Evolutionary conservation across 92 coral and sea anemone genomes (phyloP).

Genomic region (Chrysogorgia sp.): DNA sequence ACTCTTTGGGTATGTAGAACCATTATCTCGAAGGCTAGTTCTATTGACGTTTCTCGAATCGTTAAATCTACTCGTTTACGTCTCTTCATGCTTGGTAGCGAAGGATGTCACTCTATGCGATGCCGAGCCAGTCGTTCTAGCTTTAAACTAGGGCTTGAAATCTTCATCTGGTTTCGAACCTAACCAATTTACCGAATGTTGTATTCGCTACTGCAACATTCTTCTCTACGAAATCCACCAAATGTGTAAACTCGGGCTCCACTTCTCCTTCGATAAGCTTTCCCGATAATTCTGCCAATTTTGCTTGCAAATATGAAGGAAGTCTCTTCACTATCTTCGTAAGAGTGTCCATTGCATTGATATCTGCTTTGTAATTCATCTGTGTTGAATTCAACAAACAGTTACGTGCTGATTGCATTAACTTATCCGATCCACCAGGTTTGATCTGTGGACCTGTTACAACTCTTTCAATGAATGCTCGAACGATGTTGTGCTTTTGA

Average conservation of each 20-base stretch:
- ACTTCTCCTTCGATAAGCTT: conserved; percentile 29
- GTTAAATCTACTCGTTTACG: background rate
- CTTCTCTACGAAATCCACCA: conserved; percentile 45
- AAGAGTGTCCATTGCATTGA: conserved; percentile 55
- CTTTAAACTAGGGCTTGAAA: background rate
- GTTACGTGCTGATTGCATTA: conserved; percentile 50
- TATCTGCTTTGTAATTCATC: conserved; percentile 52
- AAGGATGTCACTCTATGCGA: background rate
- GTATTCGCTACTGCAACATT: conserved; percentile 10
- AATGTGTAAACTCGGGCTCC: conserved; percentile 46
- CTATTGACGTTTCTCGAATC: background rate
- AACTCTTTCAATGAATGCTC: conserved; percentile 55
- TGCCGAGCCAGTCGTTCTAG: background rate
- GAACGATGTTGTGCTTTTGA: conserved; percentile 50
- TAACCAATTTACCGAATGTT: conserved; percentile 48
- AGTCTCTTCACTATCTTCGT: conserved; percentile 55
- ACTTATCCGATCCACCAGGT: conserved; percentile 43
- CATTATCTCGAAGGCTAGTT: background rate
- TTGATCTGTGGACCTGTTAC: conserved; percentile 49
- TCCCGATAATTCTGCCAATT: conserved; percentile 60
- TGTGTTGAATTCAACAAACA: conserved; percentile 51
- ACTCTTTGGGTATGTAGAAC: too few species aligned
- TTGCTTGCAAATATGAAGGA: conserved; percentile 57
- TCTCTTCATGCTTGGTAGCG: background rate
- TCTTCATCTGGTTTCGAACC: conserved; percentile 51